Evolutionary conservation across 2,888 invertebrate genomes (phyloP).

Genomic region (Actias luna): DNA sequence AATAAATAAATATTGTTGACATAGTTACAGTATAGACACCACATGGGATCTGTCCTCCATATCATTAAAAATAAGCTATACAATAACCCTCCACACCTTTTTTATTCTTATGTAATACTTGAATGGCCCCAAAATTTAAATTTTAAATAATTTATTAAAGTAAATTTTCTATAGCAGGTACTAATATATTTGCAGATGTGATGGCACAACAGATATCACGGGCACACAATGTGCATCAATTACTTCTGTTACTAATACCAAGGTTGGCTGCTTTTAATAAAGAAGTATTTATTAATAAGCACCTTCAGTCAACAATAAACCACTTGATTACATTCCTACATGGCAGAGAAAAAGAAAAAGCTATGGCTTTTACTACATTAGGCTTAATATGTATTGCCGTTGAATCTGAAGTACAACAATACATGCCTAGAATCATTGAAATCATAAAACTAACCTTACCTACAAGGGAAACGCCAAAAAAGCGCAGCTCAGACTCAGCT

Average conservation of each 20-base stretch:
- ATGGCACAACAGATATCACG: constrained; percentile 90
- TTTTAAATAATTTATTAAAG: neutral
- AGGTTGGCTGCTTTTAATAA: constrained; percentile 96
- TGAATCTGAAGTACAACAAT: constrained; percentile 88
- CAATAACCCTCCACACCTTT: no score
- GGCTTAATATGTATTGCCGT: constrained; percentile 96
- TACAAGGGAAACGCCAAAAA: constrained; percentile 88
- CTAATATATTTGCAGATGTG: constrained; percentile 78
- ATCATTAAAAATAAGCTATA: no score
- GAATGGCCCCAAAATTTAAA: no score
- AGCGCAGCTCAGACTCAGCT: constrained; percentile 90
- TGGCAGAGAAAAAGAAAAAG: constrained; percentile 92
- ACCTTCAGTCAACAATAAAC: constrained; percentile 88
- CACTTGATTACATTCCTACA: constrained; percentile 90
- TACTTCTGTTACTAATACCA: constrained; percentile 92
- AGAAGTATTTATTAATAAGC: constrained; percentile 88
- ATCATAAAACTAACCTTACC: constrained; percentile 89
- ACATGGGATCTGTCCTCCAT: no score
- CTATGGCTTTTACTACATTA: constrained; percentile 93
- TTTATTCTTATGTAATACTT: no score
- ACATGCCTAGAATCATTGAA: constrained; percentile 92
- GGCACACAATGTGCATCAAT: constrained; percentile 92
- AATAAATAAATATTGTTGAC: no score
- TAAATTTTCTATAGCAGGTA: neutral
- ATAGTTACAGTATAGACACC: no score